Conservation (phyloP, 2,888 invertebrate species). For the Silvanus unidentatus region DNA sequence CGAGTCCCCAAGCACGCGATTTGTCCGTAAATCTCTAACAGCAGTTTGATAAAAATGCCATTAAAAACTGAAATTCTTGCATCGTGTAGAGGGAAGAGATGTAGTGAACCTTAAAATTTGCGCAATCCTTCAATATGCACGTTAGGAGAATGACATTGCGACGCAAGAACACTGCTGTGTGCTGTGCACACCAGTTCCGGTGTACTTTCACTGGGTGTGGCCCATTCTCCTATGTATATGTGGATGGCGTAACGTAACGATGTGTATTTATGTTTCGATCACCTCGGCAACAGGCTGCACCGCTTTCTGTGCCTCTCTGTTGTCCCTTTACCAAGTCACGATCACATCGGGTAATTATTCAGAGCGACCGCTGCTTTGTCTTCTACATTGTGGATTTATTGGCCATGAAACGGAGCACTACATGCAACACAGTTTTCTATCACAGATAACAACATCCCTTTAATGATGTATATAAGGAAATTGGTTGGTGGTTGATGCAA, state of each 20-base stretch:
- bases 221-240: slow-evolving; percentile 6
- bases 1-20: slow-evolving; percentile 23
- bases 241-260: slow-evolving; percentile 17
- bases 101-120: too few species aligned
- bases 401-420: slow-evolving; percentile 14
- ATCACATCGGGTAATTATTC: slow-evolving; percentile 14
- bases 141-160: not conserved
- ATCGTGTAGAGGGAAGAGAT: too few species aligned
- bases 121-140: too few species aligned
- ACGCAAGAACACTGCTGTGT: slow-evolving; percentile 6
- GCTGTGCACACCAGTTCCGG: too few species aligned
- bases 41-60: too few species aligned
- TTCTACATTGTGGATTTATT: slow-evolving; percentile 11
- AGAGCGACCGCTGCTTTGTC: slow-evolving; percentile 14
- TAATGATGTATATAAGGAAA: too few species aligned
- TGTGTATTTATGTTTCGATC: slow-evolving; percentile 19
- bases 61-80: too few species aligned
- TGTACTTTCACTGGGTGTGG: slow-evolving; percentile 22
- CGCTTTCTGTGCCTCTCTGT: not conserved
- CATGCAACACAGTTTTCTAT: slow-evolving; percentile 3
- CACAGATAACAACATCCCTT: too few species aligned
- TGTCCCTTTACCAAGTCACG: slow-evolving; percentile 16
- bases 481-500: too few species aligned
- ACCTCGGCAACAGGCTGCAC: slow-evolving; percentile 9
- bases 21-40: not conserved